phyloP scores from a whole-genome alignment of 1,140 invertebrate species.

The Oryctes rhinoceros region DNA sequence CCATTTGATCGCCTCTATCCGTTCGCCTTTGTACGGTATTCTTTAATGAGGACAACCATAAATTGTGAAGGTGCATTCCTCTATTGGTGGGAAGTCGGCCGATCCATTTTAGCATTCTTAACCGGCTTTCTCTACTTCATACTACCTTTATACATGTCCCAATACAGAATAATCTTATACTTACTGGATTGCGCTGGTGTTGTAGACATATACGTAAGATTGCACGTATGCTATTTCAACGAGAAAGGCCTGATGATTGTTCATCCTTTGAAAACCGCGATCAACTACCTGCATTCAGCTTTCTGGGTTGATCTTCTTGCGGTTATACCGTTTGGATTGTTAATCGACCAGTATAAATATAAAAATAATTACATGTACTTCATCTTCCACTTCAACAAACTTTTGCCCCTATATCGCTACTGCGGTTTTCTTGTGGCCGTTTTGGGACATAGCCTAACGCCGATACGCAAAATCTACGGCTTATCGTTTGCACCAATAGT shows the following conservation, averaged over 20 bases:
- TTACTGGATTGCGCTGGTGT: slow-evolving; percentile 43
- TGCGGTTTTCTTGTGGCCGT: neutral
- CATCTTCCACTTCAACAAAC: slow-evolving; percentile 10
- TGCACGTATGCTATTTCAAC: slow-evolving; percentile 61
- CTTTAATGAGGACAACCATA: slow-evolving; percentile 39
- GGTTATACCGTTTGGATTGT: neutral
- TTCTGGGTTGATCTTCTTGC: slow-evolving; percentile 59
- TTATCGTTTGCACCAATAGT: slow-evolving; percentile 2
- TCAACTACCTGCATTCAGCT: slow-evolving; percentile 58
- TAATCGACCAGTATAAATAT: neutral
- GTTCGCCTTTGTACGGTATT: slow-evolving; percentile 35
- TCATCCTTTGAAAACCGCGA: slow-evolving; percentile 61
- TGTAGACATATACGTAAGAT: slow-evolving; percentile 51
- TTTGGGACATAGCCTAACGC: neutral
- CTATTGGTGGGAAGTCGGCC: slow-evolving; percentile 47
- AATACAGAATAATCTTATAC: slow-evolving; percentile 39
- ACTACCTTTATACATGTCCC: slow-evolving; percentile 22
- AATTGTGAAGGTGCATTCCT: slow-evolving; percentile 35
- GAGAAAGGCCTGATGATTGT: slow-evolving; percentile 59
- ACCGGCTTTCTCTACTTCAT: slow-evolving; percentile 32
- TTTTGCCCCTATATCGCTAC: slow-evolving; percentile 25
- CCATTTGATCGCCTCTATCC: slow-evolving; percentile 34
- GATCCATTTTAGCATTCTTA: slow-evolving; percentile 43
- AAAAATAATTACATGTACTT: slow-evolving; percentile 27
- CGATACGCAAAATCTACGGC: neutral